Evolutionary conservation across 1,140 invertebrate species (phyloP).

Genomic region (Drosophila sechellia): DNA sequence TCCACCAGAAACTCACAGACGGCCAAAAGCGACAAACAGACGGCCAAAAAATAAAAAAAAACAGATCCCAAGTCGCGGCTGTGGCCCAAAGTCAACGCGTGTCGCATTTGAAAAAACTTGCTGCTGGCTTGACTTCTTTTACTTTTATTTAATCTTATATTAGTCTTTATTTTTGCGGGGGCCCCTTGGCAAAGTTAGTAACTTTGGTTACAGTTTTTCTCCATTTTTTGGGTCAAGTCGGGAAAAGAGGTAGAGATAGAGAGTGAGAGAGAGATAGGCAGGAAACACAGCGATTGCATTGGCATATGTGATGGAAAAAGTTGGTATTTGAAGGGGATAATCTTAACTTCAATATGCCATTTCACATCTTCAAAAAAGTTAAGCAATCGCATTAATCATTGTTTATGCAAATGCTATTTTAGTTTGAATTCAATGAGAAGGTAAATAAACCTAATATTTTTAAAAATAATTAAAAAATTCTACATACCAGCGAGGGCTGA

Average conservation of each 20-base stretch:
- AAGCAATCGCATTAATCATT: no score
- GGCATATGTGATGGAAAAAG: slow-evolving; percentile 3
- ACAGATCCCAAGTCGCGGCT: slow-evolving; percentile 20
- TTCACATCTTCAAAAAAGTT: no score
- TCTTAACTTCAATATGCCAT: not conserved
- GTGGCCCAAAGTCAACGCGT: slow-evolving; percentile 72
- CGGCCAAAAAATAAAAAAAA: not conserved
- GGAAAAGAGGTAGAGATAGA: not conserved
- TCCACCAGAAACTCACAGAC: slow-evolving; percentile 48
- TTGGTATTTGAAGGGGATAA: not conserved
- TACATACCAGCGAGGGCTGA: not conserved
- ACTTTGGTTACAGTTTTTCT: slow-evolving; percentile 42
- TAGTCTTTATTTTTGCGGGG: slow-evolving; percentile 58
- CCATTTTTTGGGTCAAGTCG: slow-evolving; percentile 4
- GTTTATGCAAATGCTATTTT: no score
- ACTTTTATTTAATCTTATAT: slow-evolving; percentile 62
- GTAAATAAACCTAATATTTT: no score
- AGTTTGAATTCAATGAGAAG: no score
- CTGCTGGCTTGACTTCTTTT: slow-evolving; percentile 42
- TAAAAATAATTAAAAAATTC: no score
- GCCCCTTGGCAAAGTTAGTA: slow-evolving; percentile 58
- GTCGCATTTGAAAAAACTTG: slow-evolving; percentile 71
- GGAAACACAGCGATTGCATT: slow-evolving; percentile 14
- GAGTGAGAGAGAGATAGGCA: not conserved
- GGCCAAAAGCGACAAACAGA: slow-evolving; percentile 13